Evolutionary conservation across 2,113 vertebrate genomes (phyloP).

Genomic region (Petrocephalus microphthalmus): DNA sequence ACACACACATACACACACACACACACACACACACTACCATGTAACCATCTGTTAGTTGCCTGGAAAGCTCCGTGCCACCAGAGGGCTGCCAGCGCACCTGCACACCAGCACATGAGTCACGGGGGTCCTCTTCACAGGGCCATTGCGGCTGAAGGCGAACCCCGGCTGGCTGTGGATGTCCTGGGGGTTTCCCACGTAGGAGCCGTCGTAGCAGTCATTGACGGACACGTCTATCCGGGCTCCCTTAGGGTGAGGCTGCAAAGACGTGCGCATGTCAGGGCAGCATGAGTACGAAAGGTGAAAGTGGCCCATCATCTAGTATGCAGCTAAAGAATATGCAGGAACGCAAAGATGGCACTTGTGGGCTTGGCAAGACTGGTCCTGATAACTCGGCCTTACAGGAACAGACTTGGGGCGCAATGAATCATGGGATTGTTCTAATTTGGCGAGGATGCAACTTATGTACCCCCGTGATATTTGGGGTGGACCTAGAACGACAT

Average conservation of each 20-base stretch:
- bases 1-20: too few species aligned
- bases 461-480: too few species aligned
- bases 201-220: constrained; percentile 97
- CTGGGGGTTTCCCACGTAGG: constrained; percentile 96
- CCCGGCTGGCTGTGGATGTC: constrained; percentile 97
- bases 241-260: constrained; percentile 95
- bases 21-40: too few species aligned
- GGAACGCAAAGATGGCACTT: too few species aligned
- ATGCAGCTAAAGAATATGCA: background rate
- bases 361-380: too few species aligned
- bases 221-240: constrained; percentile 97
- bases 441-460: too few species aligned
- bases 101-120: constrained; percentile 96
- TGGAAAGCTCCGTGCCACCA: background rate
- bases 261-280: background rate
- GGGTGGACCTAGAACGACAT: too few species aligned
- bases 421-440: too few species aligned
- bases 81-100: constrained; percentile 63
- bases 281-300: background rate
- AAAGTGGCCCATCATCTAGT: background rate
- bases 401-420: too few species aligned
- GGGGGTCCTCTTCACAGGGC: constrained; percentile 91
- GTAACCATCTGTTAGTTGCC: background rate
- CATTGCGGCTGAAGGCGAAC: constrained; percentile 96
- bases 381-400: too few species aligned